A percentile compares a stretch with the other conserved stretches of the same genome.
These are phyloP conservation scores for Centropus unirufus DNA, from an alignment of 2,113 vertebrate species.

Conservation along the genomic window DNA sequence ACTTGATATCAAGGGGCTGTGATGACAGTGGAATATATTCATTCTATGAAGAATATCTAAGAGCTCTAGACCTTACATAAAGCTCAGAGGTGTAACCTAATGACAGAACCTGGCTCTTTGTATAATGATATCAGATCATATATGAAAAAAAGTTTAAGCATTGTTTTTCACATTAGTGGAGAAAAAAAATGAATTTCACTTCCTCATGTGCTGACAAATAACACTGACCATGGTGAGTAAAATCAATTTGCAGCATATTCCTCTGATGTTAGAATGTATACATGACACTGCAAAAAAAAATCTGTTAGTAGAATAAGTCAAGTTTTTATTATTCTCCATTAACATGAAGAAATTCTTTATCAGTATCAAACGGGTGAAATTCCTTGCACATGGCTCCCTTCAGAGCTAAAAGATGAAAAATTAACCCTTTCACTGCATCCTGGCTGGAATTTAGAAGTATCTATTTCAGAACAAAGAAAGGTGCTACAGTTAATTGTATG, in stretches of 20 bases:
- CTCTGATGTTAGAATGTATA: not conserved
- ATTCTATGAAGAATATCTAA: not conserved
- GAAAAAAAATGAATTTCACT: not conserved
- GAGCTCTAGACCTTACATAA: not conserved
- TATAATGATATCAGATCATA: not conserved
- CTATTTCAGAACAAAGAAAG: not conserved
- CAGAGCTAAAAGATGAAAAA: not conserved
- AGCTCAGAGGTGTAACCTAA: not conserved
- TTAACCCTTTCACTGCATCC: not conserved
- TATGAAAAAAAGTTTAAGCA: not conserved
- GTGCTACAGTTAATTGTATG: not conserved
- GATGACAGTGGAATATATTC: not conserved
- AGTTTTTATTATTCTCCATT: not conserved
- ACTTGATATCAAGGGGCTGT: not conserved
- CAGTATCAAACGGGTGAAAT: not conserved
- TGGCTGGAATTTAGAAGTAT: not conserved
- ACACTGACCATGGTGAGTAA: not conserved
- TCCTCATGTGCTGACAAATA: not conserved
- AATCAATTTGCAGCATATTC: not conserved
- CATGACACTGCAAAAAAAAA: not conserved
- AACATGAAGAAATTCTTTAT: slow-evolving; percentile 11
- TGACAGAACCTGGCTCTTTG: not conserved
- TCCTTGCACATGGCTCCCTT: not conserved
- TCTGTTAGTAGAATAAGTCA: not conserved
- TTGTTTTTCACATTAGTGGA: not conserved